Evolutionary conservation across 2,888 invertebrate species (phyloP).

Genomic region (Polyommatus icarus): DNA sequence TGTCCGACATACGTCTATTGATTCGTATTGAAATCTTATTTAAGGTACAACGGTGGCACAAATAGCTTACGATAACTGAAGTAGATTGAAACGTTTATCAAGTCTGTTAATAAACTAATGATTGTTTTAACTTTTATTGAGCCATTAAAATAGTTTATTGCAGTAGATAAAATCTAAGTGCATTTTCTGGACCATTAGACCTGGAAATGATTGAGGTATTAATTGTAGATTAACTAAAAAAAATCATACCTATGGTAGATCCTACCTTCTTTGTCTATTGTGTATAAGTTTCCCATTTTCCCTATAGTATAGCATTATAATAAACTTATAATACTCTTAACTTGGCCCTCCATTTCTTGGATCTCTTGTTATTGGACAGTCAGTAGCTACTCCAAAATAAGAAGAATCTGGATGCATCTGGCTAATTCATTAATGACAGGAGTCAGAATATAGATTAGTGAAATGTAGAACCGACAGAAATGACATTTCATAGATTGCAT

Average conservation of each 20-base stretch:
- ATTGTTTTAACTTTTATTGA: background rate
- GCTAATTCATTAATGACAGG: background rate
- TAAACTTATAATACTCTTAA: background rate
- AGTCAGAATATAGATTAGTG: too few species aligned
- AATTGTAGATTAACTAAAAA: background rate
- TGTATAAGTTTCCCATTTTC: background rate
- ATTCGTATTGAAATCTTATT: background rate
- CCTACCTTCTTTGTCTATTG: background rate
- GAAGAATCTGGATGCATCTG: background rate
- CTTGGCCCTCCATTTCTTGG: background rate
- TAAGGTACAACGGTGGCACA: background rate
- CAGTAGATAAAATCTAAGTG: background rate
- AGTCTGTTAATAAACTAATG: too few species aligned
- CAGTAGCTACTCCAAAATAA: background rate
- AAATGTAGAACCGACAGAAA: background rate
- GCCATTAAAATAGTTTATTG: background rate
- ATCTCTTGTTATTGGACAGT: too few species aligned
- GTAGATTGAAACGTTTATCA: background rate
- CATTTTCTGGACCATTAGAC: conserved; percentile 2
- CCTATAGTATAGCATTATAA: background rate
- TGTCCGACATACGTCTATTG: background rate
- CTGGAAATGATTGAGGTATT: background rate
- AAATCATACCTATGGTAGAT: background rate
- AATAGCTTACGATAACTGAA: background rate
- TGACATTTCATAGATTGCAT: background rate